A percentile compares a stretch with the other conserved stretches of the same genome.
phyloP scores from a whole-genome alignment of 1,140 invertebrate species.

The Chionoecetes opilio region DNA sequence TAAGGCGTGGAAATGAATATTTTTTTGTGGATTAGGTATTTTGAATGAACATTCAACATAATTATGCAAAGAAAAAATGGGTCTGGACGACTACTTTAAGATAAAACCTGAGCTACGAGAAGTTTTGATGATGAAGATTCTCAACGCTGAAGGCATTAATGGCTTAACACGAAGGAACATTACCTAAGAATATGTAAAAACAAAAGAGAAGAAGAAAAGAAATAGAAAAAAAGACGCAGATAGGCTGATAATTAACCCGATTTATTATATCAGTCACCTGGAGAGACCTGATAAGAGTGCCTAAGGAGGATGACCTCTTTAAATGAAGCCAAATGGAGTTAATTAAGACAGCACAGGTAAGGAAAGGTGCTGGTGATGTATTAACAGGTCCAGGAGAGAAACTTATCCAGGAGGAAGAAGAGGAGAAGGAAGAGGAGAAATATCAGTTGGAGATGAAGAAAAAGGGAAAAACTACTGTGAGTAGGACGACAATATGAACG shows the following conservation, averaged over 20 bases:
- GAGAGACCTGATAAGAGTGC: neutral
- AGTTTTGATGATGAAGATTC: neutral
- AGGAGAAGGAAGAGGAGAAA: neutral
- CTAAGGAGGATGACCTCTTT: neutral
- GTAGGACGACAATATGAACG: neutral
- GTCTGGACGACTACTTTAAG: no score
- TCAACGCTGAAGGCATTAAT: neutral
- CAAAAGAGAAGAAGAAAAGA: neutral
- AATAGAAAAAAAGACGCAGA: neutral
- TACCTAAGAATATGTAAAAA: neutral
- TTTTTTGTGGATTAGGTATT: no score
- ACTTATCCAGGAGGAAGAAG: neutral
- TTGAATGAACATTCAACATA: no score
- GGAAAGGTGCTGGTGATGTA: neutral
- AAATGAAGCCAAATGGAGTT: neutral
- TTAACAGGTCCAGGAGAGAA: neutral
- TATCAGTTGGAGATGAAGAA: neutral
- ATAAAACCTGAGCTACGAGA: constrained; percentile 7
- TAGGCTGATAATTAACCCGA: constrained; percentile 16
- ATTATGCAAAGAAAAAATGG: no score
- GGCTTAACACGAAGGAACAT: neutral
- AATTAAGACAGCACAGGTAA: neutral
- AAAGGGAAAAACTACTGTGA: neutral
- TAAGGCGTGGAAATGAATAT: no score
- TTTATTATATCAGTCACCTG: neutral